These are phyloP conservation scores for Passer domesticus DNA, from an alignment of 2,113 vertebrate genomes.

Conservation along the genomic window DNA sequence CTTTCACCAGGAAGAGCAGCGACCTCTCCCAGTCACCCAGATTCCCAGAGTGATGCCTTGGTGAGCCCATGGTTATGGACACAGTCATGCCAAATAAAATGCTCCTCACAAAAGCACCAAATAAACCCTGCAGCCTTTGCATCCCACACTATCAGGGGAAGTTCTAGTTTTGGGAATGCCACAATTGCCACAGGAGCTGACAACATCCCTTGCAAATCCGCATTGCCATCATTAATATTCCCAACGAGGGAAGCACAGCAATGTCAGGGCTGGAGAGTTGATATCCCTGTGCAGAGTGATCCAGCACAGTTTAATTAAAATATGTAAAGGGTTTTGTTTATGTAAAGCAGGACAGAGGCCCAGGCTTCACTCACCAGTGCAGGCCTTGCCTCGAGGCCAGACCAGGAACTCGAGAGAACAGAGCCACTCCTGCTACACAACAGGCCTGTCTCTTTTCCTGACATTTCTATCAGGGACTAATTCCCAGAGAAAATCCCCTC, in stretches of 20 bases:
- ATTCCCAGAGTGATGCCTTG: background rate
- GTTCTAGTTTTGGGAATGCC: background rate
- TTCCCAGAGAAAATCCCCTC: background rate
- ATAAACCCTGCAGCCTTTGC: background rate
- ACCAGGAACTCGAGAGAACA: rapidly evolving
- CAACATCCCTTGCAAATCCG: background rate
- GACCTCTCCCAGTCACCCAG: background rate
- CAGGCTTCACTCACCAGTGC: background rate
- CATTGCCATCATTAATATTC: background rate
- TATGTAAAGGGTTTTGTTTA: background rate
- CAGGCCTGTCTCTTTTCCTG: background rate
- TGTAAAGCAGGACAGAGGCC: background rate
- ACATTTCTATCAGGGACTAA: background rate
- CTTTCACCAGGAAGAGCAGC: rapidly evolving
- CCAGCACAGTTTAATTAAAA: background rate
- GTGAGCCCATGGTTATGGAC: background rate
- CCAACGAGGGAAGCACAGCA: background rate
- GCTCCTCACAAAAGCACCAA: background rate
- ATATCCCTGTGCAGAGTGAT: background rate
- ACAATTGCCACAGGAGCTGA: background rate
- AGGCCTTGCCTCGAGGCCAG: background rate
- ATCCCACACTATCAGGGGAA: background rate
- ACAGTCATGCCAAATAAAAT: background rate
- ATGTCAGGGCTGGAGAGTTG: background rate
- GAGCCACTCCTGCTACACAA: background rate